Percentiles rank a stretch among this genome's conserved stretches.
These are phyloP conservation scores for Lottia scabra DNA, from an alignment of 2,888 invertebrate species.

Conservation along the genomic window DNA sequence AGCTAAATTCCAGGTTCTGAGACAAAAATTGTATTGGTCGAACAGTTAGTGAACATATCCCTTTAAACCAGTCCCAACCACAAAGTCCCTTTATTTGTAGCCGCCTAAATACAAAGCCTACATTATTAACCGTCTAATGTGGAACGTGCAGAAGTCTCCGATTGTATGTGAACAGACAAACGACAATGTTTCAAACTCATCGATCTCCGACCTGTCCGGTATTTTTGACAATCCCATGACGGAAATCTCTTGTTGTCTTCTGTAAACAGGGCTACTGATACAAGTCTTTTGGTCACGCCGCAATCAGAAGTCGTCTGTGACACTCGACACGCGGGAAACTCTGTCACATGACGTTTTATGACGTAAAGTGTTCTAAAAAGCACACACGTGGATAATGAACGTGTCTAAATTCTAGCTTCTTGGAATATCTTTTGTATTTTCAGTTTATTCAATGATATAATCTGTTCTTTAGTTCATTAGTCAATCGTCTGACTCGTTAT, in stretches of 20 bases:
- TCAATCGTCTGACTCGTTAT: background rate
- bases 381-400: background rate
- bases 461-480: background rate
- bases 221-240: constrained; percentile 1
- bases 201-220: constrained; percentile 3
- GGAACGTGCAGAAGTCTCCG: background rate
- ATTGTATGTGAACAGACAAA: background rate
- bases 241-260: background rate
- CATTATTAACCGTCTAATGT: no score
- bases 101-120: no score
- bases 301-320: background rate
- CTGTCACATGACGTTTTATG: background rate
- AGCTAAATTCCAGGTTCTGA: no score
- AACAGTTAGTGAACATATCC: no score
- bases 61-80: no score
- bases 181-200: background rate
- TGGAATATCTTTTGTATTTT: background rate
- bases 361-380: background rate
- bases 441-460: background rate
- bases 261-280: background rate
- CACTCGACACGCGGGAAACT: background rate
- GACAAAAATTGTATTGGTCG: no score
- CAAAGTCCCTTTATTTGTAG: no score
- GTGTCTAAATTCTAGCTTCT: constrained; percentile 1
- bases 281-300: constrained; percentile 7